A percentile compares a stretch with the other conserved stretches of the same genome.
Conservation (phyloP, 2,113 vertebrate genomes). For the Etia nguti region DNA sequence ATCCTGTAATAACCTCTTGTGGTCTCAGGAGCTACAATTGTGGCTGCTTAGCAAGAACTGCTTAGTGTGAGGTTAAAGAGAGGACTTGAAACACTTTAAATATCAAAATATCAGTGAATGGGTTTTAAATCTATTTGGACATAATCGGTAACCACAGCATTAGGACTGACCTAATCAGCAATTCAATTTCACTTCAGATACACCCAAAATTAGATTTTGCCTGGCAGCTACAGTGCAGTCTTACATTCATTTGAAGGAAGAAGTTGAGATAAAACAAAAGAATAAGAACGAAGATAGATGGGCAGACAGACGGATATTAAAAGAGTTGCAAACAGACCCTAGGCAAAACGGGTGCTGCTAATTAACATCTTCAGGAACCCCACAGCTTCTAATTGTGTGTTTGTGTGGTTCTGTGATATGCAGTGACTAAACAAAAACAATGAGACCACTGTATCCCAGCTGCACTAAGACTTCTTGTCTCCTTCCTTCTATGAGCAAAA, state of each 20-base stretch:
- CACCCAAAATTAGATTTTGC: slow-evolving; percentile 3
- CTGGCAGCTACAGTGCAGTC: background rate
- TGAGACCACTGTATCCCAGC: slow-evolving; percentile 26
- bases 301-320: background rate
- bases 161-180: background rate
- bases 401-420: slow-evolving; percentile 38
- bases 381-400: slow-evolving; percentile 53
- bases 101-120: background rate
- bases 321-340: background rate
- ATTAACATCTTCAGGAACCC: slow-evolving; percentile 43
- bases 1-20: background rate
- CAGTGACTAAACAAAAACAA: slow-evolving; percentile 58
- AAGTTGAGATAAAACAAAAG: background rate
- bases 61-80: background rate
- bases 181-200: background rate
- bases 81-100: background rate
- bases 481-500: slow-evolving; percentile 10
- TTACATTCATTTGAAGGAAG: background rate
- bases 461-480: slow-evolving; percentile 21
- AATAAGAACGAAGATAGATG: background rate
- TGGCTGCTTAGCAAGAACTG: background rate
- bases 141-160: background rate
- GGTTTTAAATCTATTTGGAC: background rate
- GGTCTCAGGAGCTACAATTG: background rate
- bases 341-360: slow-evolving; percentile 6